phyloP scores from a whole-genome alignment of 2,113 vertebrate genomes.

The Sporophila hypoxantha region DNA sequence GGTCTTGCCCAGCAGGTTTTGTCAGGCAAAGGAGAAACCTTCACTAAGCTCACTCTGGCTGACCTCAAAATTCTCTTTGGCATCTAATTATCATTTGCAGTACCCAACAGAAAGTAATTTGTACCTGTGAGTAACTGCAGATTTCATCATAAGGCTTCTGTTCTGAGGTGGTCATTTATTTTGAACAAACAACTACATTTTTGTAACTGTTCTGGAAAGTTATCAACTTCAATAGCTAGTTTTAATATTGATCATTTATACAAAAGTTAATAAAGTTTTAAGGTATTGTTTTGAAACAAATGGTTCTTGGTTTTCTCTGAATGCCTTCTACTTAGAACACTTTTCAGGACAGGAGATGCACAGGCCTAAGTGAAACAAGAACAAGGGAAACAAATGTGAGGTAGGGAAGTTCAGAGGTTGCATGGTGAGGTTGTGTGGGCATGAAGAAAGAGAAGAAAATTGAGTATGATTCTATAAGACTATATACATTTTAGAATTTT shows the following conservation, averaged over 20 bases:
- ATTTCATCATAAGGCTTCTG: neutral
- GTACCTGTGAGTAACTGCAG: neutral
- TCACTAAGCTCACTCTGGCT: conserved; percentile 85
- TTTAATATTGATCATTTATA: neutral
- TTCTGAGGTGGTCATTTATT: neutral
- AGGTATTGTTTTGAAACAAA: neutral
- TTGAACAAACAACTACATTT: neutral
- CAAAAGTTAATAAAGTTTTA: neutral
- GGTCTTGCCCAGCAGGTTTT: conserved; percentile 89
- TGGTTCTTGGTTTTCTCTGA: neutral
- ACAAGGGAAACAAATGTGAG: neutral
- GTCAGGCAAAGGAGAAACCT: conserved; percentile 76
- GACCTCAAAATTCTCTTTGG: conserved; percentile 90
- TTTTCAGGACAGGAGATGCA: neutral
- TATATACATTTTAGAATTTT: neutral
- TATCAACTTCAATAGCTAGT: neutral
- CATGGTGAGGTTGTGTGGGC: neutral
- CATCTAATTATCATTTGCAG: conserved; percentile 33
- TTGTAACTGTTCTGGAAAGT: neutral
- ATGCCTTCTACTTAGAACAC: neutral
- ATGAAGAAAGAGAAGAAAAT: neutral
- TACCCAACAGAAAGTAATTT: neutral
- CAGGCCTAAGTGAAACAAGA: neutral
- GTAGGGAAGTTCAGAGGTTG: neutral
- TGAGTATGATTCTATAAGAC: accelerated